These are phyloP conservation scores for Uropetala carovei DNA, from an alignment of 2,888 invertebrate genomes.

Conservation along the genomic window DNA sequence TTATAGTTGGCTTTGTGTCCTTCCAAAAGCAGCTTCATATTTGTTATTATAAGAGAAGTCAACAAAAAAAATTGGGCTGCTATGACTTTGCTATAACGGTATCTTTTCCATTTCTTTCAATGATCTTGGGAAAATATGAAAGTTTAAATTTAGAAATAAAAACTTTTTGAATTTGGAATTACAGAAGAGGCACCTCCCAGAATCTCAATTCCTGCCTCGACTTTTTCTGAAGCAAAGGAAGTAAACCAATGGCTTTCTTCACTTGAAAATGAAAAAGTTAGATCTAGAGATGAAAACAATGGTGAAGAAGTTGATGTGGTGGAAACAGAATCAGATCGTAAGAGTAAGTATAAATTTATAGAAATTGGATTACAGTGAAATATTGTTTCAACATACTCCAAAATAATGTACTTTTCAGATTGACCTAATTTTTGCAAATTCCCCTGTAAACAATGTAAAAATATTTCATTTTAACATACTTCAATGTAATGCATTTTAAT, in stretches of 20 bases:
- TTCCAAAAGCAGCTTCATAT: background rate
- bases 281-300: conserved; percentile 11
- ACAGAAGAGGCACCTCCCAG: background rate
- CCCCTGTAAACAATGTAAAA: no score
- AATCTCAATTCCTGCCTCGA: conserved; percentile 66
- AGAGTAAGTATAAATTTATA: conserved; percentile 4
- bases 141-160: no score
- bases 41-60: conserved; percentile 67
- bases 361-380: no score
- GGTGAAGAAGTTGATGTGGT: conserved; percentile 43
- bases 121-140: no score
- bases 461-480: no score
- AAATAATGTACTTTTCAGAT: no score
- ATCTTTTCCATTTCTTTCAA: no score
- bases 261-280: background rate
- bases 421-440: no score
- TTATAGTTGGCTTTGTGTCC: background rate
- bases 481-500: no score
- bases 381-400: no score
- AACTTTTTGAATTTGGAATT: background rate
- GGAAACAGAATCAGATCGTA: background rate
- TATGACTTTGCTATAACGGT: no score
- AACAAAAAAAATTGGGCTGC: conserved; percentile 20
- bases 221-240: conserved; percentile 71
- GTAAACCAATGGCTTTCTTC: conserved; percentile 71